Base-by-base conservation (phyloP, 1,140 invertebrate genomes). In the Cecropterus lyciades region DNA sequence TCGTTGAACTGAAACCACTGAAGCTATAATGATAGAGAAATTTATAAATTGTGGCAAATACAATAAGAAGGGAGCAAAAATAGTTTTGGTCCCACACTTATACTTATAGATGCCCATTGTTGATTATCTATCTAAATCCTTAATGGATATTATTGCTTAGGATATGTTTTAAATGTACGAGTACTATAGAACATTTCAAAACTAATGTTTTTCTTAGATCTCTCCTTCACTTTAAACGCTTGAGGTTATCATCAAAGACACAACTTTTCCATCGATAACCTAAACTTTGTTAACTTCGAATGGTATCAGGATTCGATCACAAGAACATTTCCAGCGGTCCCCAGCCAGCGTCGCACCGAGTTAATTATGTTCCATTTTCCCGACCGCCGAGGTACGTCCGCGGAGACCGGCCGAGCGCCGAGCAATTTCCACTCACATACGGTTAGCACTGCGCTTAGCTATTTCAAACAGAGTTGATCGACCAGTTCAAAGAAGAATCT, bases 291-390 rank as follows among this genome's bases (percentile, higher is more conserved):
- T 14, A 14, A 43, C 40, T 37, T 37, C 11, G 11, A 20, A 17
- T 46, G 0, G 10, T 14, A 33, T 33, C 3, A 37, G 52, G 7
- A 42, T n/a, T 40, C 30, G 30, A 16, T 37, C 24, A 53, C 14
- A 8, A 55, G 16, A 17, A 27, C 9, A 14, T 27, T 30, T 37
- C 33, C 46, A 52, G n/a, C 43, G 37, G 30, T 27, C 33, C 17
- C 27, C 33, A 24, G 16, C 37, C 33, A 24, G 30, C 2, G 1
- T 11, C 57, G 46, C 9, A 49, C 46, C 60, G 69, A 76, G 65
- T 76, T 76, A 72, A 77, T 77, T 77, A 77, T 65, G 51, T 62
- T 73, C 66, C 67, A 73, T 77, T 73, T 75, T 70, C 72, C 70
- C 57, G 65, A 69, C 60, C 55, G 37, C 49, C 53, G 55, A 14